Percentiles rank a stretch among this genome's conserved stretches.
phyloP scores from a whole-genome alignment of 1,140 invertebrate species.

The Neocloeon triangulifer region DNA sequence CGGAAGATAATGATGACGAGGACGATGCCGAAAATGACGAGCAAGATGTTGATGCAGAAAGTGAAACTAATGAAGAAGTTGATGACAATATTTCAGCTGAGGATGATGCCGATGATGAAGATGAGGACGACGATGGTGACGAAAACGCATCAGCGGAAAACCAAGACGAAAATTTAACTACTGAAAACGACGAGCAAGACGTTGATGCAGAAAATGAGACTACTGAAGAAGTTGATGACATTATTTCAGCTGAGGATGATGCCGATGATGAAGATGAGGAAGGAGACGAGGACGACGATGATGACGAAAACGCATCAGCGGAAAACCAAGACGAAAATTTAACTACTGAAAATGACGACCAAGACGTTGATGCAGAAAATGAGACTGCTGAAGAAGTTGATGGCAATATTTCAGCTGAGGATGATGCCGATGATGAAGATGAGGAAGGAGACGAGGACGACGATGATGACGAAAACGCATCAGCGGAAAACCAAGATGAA shows the following conservation, averaged over 20 bases:
- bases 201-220: constrained; percentile 3
- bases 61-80: too few species aligned
- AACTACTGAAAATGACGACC: too few species aligned
- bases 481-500: constrained; percentile 11
- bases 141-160: constrained; percentile 14
- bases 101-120: constrained; percentile 9
- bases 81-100: constrained; percentile 16
- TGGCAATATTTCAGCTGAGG: not conserved
- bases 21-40: too few species aligned
- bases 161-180: constrained; percentile 4
- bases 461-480: constrained; percentile 6
- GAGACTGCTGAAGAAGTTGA: too few species aligned
- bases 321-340: constrained; percentile 9
- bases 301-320: too few species aligned
- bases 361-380: constrained; percentile 4
- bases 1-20: too few species aligned
- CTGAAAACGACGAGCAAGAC: too few species aligned
- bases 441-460: constrained; percentile 7
- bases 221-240: too few species aligned
- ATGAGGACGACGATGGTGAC: too few species aligned
- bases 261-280: constrained; percentile 6
- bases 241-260: constrained; percentile 13
- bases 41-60: constrained; percentile 5
- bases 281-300: too few species aligned
- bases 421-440: constrained; percentile 5